Evolutionary conservation across 2,113 vertebrate genomes (phyloP), one percentile per base, ranked within the genome.

Genomic region (Triplophysa siluroides): DNA sequence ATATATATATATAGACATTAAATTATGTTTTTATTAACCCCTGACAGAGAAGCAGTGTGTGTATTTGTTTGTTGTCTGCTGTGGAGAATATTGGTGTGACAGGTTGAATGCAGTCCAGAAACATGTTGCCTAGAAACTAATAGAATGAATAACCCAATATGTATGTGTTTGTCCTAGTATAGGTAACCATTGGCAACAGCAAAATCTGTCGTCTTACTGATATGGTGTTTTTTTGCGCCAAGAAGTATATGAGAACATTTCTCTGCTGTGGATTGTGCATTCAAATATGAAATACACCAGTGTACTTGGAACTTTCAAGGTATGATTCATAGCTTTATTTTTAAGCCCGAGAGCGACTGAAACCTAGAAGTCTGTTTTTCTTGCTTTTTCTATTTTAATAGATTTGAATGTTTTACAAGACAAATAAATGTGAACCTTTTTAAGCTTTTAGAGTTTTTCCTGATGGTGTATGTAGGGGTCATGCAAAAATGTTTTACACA

Each of bases 161-260:
- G 72, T 64, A 75, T 77, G 73, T 86, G 82, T 84, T 84, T 82
- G 80, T 82, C 80, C 77, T 85, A 78, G 41, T 80, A 81, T 76
- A 81, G 81, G 85, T 86, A 86, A 86, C 82, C 85, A 86, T 80
- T 86, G 82, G 85, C 85, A 86, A 86, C 82, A 81, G 85, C 58
- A 75, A 80, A 78, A 82, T 60, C 62, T 83, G 63, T 81, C 10
- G 8, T 76, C 68, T 81, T 61, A 61, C 74, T 78, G 23, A 75
- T 78, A 84, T 65, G 13, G 63, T 61, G 80, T 65, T 41, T 70
- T 58, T 70, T 67, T 71, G 33, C 5, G 1, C 72, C n/a, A 56
- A 19, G 23, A 52, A 70, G 33, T 64, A 29, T 64, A 29, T 66
- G 54, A 80, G 43, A 75, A 45, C 11, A 70, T 78, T 81, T 78